Evolutionary conservation across 2,888 invertebrate species (phyloP), one percentile per base, ranked within the genome.

Genomic region (Volucella inanis): DNA sequence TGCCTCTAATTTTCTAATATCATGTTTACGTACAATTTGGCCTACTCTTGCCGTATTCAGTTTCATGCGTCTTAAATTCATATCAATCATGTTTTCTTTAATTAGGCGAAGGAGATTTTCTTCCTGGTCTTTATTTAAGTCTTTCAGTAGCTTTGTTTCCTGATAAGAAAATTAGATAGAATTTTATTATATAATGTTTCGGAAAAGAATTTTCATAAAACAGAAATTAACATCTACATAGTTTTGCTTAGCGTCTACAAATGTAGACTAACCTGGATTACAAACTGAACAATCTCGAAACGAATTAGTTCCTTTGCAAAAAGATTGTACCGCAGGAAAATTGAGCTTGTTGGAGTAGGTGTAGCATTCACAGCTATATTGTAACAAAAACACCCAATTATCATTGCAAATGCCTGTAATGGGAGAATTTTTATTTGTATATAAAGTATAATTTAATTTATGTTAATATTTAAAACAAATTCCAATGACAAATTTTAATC

Each of bases 261-360:
- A 31, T 2, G 31, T 31, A 31, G 31, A 31, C 49, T 52, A 52
- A 68, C 76, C 38, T 68, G n/a, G 39, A 76, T 45, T 3, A 76
- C 14, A 12, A 52, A 67, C 9, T 61, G 18, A 18, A 57, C 18
- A 31, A 78, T 50, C 14, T 78, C 64, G 38, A 78, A 71, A 9
- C 70, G 49, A 1, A 71, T 78, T 14, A 78, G 18, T 41, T 78
- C 70, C 0, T 15, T 31, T 0, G 78, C 31, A 11, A 31, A 70
- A 0, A 18, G 3, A 43, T 78, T 78, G 31, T 78, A 78, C 0
- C 78, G 70, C 3, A 49, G 64, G 49, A 78, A 78, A 64, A 64
- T 45, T 2, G 61, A n/a, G 11, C 68, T 76, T 4, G 3, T 18
- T 14, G 52, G 14, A 2, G 67, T 68, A 11, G 50, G 43, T 14